These are phyloP conservation scores for Echeneis naucrates DNA, from an alignment of 2,797 vertebrate species.

Conservation along the genomic window DNA sequence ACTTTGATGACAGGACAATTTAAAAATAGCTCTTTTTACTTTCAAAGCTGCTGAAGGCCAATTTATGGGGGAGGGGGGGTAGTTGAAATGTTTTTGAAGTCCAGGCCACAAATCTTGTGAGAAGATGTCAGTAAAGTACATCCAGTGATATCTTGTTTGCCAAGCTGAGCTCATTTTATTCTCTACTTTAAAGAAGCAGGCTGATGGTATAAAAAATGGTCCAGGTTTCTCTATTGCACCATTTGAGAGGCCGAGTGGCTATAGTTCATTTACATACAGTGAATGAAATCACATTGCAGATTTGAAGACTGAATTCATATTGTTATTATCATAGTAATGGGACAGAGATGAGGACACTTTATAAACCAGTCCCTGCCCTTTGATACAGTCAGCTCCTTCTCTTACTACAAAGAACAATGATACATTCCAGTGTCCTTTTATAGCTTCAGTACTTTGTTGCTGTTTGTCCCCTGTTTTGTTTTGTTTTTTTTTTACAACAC, in stretches of 20 bases:
- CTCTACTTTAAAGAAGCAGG: constrained; percentile 2
- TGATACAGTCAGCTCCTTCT: neutral
- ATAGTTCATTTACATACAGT: neutral
- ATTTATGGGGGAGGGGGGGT: neutral
- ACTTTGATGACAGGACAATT: constrained; percentile 39
- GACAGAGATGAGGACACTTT: too few relatives aligned
- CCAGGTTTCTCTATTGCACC: neutral
- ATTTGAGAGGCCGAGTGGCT: too few relatives aligned
- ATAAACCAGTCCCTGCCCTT: neutral
- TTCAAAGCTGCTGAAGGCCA: constrained; percentile 16
- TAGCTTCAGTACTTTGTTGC: neutral
- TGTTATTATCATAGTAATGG: neutral
- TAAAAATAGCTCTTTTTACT: constrained; percentile 34
- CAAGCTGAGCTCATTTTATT: neutral
- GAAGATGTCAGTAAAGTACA: neutral
- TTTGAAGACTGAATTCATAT: neutral
- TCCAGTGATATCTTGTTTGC: constrained; percentile 7
- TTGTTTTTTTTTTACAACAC: neutral
- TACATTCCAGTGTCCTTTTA: neutral
- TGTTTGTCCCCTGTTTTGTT: neutral
- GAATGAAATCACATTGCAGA: neutral
- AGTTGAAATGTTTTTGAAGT: constrained; percentile 32
- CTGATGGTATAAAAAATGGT: neutral
- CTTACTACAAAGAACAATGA: neutral
- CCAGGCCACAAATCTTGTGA: constrained; percentile 6